Base-by-base conservation (phyloP, 2,113 vertebrate genomes). In the Scomber scombrus region DNA sequence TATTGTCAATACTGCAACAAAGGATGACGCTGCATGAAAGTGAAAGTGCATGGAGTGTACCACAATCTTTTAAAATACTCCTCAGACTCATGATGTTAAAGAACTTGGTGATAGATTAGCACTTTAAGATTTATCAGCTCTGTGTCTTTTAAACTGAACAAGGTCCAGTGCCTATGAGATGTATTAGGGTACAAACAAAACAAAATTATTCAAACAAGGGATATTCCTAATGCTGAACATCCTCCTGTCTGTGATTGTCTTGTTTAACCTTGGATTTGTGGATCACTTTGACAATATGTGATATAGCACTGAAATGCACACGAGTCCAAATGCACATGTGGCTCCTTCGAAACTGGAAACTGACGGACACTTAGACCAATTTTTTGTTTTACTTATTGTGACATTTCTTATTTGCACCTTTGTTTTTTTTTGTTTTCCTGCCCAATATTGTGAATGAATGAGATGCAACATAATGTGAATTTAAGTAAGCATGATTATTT, bases 401-500 rank as follows among this genome's bases (percentile, higher is more conserved):
- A 72, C 58, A 63, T 80, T 76, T 85, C 2, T 78, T 73, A 43
- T 85, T 91, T 89, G 82, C 89, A 91, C 79, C 57, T 86, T 88
- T 78, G 60, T 52, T 21, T 71, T 75, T 61, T 55, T 69, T 81
- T 72, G n/a, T 23, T 46, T 54, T 71, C 26, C 58, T 87, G 68
- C 79, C 87, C 78, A 87, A 85, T 91, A 75, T 92, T 92, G 90
- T 92, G 88, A 89, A 90, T 82, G 89, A 92, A 54, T 82, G 88
- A 83, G 60, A 51, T 71, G 72, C 72, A 49, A 82, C 40, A 16
- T 73, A 29, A 61, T 26, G 65, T 86, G 62, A 81, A 70, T 67
- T 74, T 71, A 71, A 26, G 66, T 58, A 70, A 87, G 90, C 85
- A 90, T 82, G 89, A 67, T 4, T 75, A 73, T 82, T 85, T 80